Percentiles rank a stretch among this genome's conserved stretches.
These are phyloP conservation scores for Tuta absoluta DNA, from an alignment of 2,888 invertebrate genomes.

Conservation along the genomic window DNA sequence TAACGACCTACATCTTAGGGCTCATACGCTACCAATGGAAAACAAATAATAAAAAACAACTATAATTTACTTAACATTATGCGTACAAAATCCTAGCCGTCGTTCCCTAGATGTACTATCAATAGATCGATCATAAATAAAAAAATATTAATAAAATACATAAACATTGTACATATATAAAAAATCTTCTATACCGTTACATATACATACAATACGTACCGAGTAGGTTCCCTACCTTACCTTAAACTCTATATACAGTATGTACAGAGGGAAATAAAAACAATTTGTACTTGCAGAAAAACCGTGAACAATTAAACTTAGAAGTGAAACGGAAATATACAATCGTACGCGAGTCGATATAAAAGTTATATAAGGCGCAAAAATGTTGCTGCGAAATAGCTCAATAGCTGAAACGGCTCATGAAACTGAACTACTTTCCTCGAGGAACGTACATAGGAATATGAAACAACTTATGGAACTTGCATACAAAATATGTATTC, in stretches of 20 bases:
- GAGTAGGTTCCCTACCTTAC: constrained; percentile 60
- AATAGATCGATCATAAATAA: constrained; percentile 71
- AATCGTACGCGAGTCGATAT: constrained; percentile 54
- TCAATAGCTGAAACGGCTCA: too few relatives aligned
- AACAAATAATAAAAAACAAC: constrained; percentile 77
- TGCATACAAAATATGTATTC: too few relatives aligned
- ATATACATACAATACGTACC: constrained; percentile 65
- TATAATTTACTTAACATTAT: constrained; percentile 80
- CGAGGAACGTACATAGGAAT: too few relatives aligned
- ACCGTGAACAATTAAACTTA: constrained; percentile 69
- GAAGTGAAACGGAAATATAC: constrained; percentile 71
- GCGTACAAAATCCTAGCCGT: constrained; percentile 75
- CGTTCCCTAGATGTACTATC: constrained; percentile 62
- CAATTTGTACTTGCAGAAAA: constrained; percentile 82
- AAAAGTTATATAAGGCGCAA: constrained; percentile 46
- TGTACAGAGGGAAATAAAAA: constrained; percentile 81
- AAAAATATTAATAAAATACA: constrained; percentile 71
- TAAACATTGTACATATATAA: constrained; percentile 75
- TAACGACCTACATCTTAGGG: constrained; percentile 60
- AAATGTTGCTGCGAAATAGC: too few relatives aligned
- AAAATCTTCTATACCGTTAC: constrained; percentile 65
- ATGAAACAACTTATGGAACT: too few relatives aligned
- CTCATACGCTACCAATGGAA: constrained; percentile 61
- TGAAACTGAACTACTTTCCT: too few relatives aligned
- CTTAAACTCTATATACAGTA: constrained; percentile 78